These are phyloP conservation scores for Tenthredo amoena DNA, from an alignment of 2,888 invertebrate species.

Conservation along the genomic window DNA sequence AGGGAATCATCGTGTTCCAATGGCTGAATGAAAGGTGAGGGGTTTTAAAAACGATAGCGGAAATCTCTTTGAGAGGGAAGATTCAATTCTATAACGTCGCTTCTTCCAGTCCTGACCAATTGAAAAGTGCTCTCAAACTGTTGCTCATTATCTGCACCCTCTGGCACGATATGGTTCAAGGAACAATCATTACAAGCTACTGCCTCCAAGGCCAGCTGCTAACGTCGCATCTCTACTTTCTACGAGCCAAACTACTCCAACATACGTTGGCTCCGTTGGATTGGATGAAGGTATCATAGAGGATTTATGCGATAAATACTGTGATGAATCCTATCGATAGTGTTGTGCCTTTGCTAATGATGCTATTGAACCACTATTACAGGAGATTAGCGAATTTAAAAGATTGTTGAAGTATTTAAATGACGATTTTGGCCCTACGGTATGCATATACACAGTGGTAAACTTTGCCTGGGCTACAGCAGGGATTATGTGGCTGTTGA, in stretches of 20 bases:
- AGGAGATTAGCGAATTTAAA: constrained; percentile 90
- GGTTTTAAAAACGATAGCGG: constrained; percentile 53
- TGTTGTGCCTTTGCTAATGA: background rate
- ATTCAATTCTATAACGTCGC: constrained; percentile 49
- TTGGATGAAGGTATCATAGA: constrained; percentile 86
- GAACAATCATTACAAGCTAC: constrained; percentile 90
- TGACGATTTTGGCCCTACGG: constrained; percentile 86
- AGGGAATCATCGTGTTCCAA: constrained; percentile 82
- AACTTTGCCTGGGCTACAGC: constrained; percentile 88
- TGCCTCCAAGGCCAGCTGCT: constrained; percentile 90
- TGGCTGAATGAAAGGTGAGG: constrained; percentile 83
- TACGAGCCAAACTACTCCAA: constrained; percentile 86
- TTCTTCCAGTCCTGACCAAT: constrained; percentile 79
- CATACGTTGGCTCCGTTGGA: constrained; percentile 86
- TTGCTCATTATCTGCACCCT: constrained; percentile 85
- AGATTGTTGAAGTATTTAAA: constrained; percentile 89
- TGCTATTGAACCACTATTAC: constrained; percentile 63
- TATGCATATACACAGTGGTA: constrained; percentile 88
- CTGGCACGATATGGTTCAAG: constrained; percentile 90
- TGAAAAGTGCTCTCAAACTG: constrained; percentile 80
- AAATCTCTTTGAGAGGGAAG: background rate
- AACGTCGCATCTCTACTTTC: constrained; percentile 86
- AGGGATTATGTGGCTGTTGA: constrained; percentile 85
- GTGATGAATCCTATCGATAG: background rate
- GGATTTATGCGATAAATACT: background rate